phyloP scores from a whole-genome alignment of 2,113 vertebrate species.

The Lamprotornis superbus region DNA sequence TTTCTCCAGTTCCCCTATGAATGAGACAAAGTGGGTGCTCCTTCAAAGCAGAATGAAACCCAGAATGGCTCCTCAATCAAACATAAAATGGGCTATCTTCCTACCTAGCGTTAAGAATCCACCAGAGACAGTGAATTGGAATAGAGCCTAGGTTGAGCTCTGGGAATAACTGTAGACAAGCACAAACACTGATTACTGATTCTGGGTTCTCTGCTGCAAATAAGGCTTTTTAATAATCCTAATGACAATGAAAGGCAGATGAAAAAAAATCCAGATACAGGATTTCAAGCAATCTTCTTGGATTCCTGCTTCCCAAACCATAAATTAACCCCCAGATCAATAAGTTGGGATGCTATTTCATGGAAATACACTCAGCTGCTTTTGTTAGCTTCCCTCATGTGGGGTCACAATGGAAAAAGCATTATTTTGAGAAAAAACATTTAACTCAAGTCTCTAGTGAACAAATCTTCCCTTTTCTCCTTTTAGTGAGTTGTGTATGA shows the following conservation, averaged over 20 bases:
- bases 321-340: constrained; percentile 59
- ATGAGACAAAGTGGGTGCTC: neutral
- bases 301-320: constrained; percentile 28
- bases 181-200: neutral
- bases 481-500: constrained; percentile 3
- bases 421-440: constrained; percentile 52
- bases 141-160: neutral
- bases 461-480: neutral
- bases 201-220: neutral
- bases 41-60: neutral
- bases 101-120: neutral
- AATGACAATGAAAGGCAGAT: constrained; percentile 19
- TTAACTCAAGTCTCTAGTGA: constrained; percentile 7
- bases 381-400: constrained; percentile 1
- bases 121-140: neutral
- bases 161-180: neutral
- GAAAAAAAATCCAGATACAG: constrained; percentile 21
- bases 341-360: constrained; percentile 21
- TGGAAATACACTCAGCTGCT: constrained; percentile 1
- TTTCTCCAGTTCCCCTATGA: neutral
- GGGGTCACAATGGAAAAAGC: constrained; percentile 7
- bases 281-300: constrained; percentile 28
- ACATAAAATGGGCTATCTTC: neutral
- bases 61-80: neutral
- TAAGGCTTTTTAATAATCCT: constrained; percentile 20